Conservation (phyloP, 2,113 vertebrate species). For the Laticauda laticaudata region DNA sequence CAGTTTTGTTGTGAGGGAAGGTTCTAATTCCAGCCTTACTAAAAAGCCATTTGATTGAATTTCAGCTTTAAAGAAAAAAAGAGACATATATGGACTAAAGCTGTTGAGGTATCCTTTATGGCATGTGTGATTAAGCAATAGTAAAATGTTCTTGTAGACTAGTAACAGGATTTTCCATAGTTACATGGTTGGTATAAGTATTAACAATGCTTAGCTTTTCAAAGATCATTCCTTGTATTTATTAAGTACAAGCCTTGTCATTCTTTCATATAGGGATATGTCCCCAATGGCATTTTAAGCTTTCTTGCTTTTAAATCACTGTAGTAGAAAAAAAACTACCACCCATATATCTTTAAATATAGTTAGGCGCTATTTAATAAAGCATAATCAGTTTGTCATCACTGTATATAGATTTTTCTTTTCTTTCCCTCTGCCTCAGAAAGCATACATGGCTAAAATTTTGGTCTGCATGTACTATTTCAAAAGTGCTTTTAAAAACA, state of each 20-base stretch:
- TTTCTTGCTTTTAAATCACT: conserved; percentile 10
- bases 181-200: neutral
- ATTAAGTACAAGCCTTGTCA: conserved; percentile 53
- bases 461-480: conserved; percentile 49
- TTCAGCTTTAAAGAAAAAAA: neutral
- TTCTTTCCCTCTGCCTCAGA: neutral
- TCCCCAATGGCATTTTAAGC: neutral
- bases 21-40: neutral
- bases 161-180: neutral
- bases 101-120: neutral
- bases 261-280: neutral
- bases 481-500: conserved; percentile 23
- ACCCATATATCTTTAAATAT: conserved; percentile 51
- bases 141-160: neutral
- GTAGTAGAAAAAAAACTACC: conserved; percentile 54
- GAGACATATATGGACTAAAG: too few relatives aligned
- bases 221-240: neutral
- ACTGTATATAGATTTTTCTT: conserved; percentile 20
- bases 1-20: neutral
- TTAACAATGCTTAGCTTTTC: neutral
- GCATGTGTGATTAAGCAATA: neutral
- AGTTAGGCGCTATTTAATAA: conserved; percentile 74
- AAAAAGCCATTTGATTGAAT: neutral
- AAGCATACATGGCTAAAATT: conserved; percentile 40
- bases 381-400: conserved; percentile 34